phyloP scores from a whole-genome alignment of 2,113 vertebrate genomes.

The Brachyistius frenatus region DNA sequence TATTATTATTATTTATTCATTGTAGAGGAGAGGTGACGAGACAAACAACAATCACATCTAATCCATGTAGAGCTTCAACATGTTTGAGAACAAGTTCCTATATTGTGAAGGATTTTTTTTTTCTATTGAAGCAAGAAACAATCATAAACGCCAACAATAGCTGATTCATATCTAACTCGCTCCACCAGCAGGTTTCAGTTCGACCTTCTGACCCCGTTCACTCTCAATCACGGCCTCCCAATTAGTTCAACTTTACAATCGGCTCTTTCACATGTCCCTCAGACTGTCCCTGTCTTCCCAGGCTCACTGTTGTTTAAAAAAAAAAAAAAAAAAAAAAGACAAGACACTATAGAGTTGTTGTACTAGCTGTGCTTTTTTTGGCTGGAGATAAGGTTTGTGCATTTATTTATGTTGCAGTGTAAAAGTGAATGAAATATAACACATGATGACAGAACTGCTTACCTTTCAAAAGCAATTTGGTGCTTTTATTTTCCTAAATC shows the following conservation, averaged over 20 bases:
- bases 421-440: no score
- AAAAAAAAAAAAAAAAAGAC: background rate
- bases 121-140: no score
- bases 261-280: constrained; percentile 53
- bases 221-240: constrained; percentile 42
- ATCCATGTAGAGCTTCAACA: background rate
- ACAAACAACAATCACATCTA: background rate
- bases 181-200: constrained; percentile 50
- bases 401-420: background rate
- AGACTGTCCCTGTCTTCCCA: constrained; percentile 23
- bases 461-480: no score
- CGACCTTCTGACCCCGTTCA: constrained; percentile 52
- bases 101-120: no score
- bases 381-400: background rate
- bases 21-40: background rate
- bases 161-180: constrained; percentile 54
- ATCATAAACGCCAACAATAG: constrained; percentile 51
- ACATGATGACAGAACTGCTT: no score
- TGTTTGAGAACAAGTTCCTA: background rate
- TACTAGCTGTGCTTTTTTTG: constrained; percentile 23
- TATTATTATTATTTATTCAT: no score
- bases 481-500: no score
- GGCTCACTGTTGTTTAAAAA: constrained; percentile 2
- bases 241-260: constrained; percentile 67
- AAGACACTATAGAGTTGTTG: constrained; percentile 22